Evolutionary conservation across 2,797 vertebrate genomes (phyloP).

Genomic region (Danio tinwini): DNA sequence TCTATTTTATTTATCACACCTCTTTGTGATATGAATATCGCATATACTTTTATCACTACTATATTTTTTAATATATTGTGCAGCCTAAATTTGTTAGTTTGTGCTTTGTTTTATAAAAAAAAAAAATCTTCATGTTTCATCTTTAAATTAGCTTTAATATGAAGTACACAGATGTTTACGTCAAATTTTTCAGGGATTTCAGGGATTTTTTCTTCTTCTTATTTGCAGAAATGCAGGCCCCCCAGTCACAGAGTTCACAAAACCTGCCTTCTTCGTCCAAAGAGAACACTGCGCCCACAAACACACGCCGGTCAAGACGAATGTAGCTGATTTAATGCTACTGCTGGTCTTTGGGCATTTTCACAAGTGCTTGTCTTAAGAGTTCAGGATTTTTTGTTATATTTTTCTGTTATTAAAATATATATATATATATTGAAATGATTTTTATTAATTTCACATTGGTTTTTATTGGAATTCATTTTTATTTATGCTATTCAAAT

Average conservation of each 20-base stretch:
- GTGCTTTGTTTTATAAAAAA: no score
- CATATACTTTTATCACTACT: no score
- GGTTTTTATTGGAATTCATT: neutral
- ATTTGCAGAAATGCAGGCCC: conserved; percentile 52
- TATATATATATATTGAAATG: neutral
- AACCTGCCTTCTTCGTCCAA: conserved; percentile 50
- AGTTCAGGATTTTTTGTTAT: neutral
- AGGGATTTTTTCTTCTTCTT: neutral
- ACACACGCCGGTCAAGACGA: conserved; percentile 58
- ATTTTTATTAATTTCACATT: neutral
- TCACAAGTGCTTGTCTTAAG: neutral
- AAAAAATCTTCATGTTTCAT: no score
- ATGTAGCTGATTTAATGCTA: neutral
- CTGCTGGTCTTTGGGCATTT: neutral
- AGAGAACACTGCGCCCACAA: conserved; percentile 45
- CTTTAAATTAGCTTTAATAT: neutral
- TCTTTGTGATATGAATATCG: no score
- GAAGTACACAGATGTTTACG: neutral
- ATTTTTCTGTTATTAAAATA: conserved; percentile 7
- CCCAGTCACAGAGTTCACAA: conserved; percentile 45
- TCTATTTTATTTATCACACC: no score
- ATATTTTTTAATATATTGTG: no score
- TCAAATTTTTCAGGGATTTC: no score
- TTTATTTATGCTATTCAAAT: no score
- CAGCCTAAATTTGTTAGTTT: no score